Base-by-base conservation (phyloP, 2,113 vertebrate species). In the Nyctibius bracteatus region DNA sequence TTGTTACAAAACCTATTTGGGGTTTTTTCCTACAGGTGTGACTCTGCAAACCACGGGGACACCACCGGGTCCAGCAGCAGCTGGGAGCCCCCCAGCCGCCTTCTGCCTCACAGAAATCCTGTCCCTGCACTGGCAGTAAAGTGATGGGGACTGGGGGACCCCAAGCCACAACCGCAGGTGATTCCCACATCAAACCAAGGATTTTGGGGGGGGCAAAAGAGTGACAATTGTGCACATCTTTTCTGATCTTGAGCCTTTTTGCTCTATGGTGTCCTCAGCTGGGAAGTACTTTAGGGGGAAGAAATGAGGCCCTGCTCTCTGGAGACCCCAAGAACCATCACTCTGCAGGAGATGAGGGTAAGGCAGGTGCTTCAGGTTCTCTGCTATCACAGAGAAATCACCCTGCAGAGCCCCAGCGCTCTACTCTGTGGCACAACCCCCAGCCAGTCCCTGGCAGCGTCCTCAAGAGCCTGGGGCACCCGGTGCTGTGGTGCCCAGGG, bases 121-220 rank as follows among this genome's bases (percentile, higher is more conserved):
- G 1, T 57, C 41, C 49, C 33, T 73, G 23, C 30, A 5, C 33
- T 47, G 28, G 30, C 33, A 62, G 33, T 19, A 68, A 80, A 77
- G 23, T 0, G 0, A 35, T 0, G 0, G 49, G 33, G 16, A 35
- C 30, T 21, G 17, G 9, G 30, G 18, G 14, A 65, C 44, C 35
- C 62, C 65, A n/a, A 88, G 37, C 19, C 54, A 77, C 62, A 52
- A 4, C 35, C 1, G 0, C 27, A 43, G 41, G 31, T 0, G 2
- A 85, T n/a, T 85, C 24, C 47, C 8, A 11, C n/a, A 43, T 21
- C 47, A 51, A 68, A 67, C 8, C 9, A 80, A 59, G n/a, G 54
- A 73, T 49, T 6, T 13, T 1, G 6, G 10, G 23, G 23, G 22
- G 3, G 12, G n/a, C n/a, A 63, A 37, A 83, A 78, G 46, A 20